Percentiles rank a stretch among this genome's conserved stretches.
phyloP scores from a whole-genome alignment of 2,113 vertebrate genomes.

The Abramis brama region DNA sequence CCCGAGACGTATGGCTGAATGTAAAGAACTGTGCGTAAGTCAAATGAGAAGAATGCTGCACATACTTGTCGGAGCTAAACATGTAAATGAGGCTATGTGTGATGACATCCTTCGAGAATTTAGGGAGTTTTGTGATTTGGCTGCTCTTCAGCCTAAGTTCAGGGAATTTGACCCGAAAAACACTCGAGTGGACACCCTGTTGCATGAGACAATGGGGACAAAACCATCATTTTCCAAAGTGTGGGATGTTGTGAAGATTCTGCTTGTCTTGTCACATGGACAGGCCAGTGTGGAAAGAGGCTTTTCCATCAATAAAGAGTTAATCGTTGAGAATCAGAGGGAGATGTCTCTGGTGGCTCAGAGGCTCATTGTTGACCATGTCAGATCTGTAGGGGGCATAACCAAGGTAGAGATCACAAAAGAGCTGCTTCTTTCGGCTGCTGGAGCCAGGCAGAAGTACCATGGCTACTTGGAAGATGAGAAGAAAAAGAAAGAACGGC shows the following conservation, averaged over 20 bases:
- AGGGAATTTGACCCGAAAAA: slow-evolving; percentile 45
- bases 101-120: slow-evolving; percentile 42
- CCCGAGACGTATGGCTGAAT: slow-evolving; percentile 45
- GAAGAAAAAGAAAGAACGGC: neutral
- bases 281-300: slow-evolving; percentile 47
- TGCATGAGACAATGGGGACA: slow-evolving; percentile 33
- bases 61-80: slow-evolving; percentile 39
- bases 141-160: slow-evolving; percentile 35
- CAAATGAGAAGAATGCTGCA: slow-evolving; percentile 51
- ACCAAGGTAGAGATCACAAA: no score
- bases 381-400: no score
- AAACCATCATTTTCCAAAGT: slow-evolving; percentile 32
- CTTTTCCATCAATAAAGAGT: slow-evolving; percentile 49
- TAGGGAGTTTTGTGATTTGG: slow-evolving; percentile 41
- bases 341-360: slow-evolving; percentile 38
- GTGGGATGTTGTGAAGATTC: slow-evolving; percentile 47
- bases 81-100: slow-evolving; percentile 39
- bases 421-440: no score
- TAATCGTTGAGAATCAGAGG: slow-evolving; percentile 47
- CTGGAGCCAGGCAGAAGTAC: no score
- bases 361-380: slow-evolving; percentile 38
- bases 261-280: slow-evolving; percentile 41
- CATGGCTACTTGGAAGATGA: no score
- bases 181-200: slow-evolving; percentile 19
- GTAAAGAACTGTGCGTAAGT: slow-evolving; percentile 35